A percentile compares a stretch with the other conserved stretches of the same genome.
These are phyloP conservation scores for Dasysyrphus albostriatus DNA, from an alignment of 2,888 invertebrate species.

Conservation along the genomic window DNA sequence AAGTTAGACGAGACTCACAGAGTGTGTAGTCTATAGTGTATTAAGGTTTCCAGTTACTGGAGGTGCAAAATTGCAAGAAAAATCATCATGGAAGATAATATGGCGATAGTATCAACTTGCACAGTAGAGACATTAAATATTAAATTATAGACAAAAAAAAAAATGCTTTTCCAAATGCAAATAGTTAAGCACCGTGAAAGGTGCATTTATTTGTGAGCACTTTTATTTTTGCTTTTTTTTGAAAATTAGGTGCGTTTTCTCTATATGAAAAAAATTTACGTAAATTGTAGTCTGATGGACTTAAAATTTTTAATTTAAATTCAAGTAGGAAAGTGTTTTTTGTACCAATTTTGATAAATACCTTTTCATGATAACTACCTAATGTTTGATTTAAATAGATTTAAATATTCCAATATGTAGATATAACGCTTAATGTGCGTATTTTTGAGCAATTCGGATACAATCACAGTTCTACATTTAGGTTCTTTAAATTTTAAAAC, in stretches of 20 bases:
- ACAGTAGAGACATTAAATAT: conserved; percentile 44
- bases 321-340: neutral
- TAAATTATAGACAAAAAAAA: conserved; percentile 29
- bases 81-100: conserved; percentile 24
- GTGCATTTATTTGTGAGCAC: conserved; percentile 6
- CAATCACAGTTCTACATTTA: no score
- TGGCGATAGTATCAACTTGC: conserved; percentile 53
- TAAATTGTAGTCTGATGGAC: neutral
- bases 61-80: conserved; percentile 42
- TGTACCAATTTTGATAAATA: neutral
- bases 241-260: conserved; percentile 3
- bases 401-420: no score
- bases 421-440: no score
- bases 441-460: no score
- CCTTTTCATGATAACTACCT: no score
- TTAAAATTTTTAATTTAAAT: neutral
- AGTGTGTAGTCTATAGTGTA: conserved; percentile 3
- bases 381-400: no score
- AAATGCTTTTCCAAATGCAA: conserved; percentile 24
- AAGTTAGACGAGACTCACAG: conserved; percentile 50
- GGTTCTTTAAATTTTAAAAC: no score
- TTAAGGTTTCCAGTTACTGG: conserved; percentile 42
- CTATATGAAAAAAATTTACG: neutral
- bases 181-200: conserved; percentile 36
- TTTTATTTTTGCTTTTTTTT: neutral